These are phyloP conservation scores for Morpho achilles DNA, from an alignment of 2,888 invertebrate genomes.

Conservation along the genomic window DNA sequence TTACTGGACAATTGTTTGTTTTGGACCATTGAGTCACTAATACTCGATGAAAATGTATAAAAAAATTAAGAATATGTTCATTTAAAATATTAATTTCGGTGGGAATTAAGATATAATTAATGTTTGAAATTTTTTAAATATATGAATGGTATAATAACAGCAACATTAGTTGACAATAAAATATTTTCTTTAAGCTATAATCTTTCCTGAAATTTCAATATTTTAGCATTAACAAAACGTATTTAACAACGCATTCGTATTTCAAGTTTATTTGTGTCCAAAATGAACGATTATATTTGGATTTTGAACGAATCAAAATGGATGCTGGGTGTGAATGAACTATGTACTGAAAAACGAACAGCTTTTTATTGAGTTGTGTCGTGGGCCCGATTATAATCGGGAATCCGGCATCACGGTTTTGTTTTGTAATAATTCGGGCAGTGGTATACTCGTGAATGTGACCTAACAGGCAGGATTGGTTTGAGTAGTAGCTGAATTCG, in stretches of 20 bases:
- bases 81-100: no score
- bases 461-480: slow-evolving; percentile 42
- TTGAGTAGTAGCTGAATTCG: slow-evolving; percentile 52
- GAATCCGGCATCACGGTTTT: slow-evolving; percentile 66
- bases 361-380: slow-evolving; percentile 77
- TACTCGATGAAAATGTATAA: no score
- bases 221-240: slow-evolving; percentile 25
- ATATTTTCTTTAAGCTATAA: no score
- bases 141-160: no score
- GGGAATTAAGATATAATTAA: no score
- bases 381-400: slow-evolving; percentile 70
- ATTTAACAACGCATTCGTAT: slow-evolving; percentile 42
- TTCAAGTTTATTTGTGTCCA: slow-evolving; percentile 55
- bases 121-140: no score
- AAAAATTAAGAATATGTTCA: no score
- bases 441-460: slow-evolving; percentile 56
- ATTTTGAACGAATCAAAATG: slow-evolving; percentile 80
- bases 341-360: slow-evolving; percentile 77
- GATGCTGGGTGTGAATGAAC: slow-evolving; percentile 80
- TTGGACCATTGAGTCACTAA: no score
- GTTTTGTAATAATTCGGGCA: slow-evolving; percentile 54
- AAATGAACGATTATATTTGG: slow-evolving; percentile 72
- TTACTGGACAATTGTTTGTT: no score
- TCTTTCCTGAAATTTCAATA: neutral
- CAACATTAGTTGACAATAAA: no score